Base-by-base conservation (phyloP, 2,113 vertebrate species). In the Aleadryas rufinucha region DNA sequence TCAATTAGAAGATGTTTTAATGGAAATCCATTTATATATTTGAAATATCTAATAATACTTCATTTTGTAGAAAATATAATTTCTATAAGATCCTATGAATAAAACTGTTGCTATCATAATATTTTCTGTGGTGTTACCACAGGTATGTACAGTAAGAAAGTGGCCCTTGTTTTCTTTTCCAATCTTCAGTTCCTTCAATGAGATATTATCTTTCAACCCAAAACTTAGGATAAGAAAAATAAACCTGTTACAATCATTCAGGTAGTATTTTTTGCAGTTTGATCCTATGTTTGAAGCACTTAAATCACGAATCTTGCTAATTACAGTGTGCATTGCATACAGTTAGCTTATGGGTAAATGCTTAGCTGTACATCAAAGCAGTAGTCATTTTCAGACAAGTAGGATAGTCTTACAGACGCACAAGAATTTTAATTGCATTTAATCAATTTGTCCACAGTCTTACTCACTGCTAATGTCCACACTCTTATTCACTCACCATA, bases 351-450 rank as follows among this genome's bases (percentile, higher is more conserved):
- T 13, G 69, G 28, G 44, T 52, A 82, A 79, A 75, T 61, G 61
- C 9, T 91, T 92, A 89, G 16, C 42, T 87, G 26, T 27, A 70
- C 33, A 65, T 74, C 47, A 93, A 87, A 87, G 70, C 17, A 82
- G 21, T 72, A 74, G 66, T 91, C 31, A 24, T 84, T 92, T 89
- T 74, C 59, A 89, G 44, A 66, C 35, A 82, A 72, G 41, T 45
- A 52, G 13, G 17, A 42, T 52, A 81, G 44, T 30, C 41, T 92
- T 76, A 86, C 6, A 93, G 56, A 63, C 80, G 28, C 26, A 66
- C 35, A 65, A 61, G 31, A 33, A 88, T 86, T 95, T 93, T 79
- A 94, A 94, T 92, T 92, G 66, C 81, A 94, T 12, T 85, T 95
- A 87, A 93, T 94, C 53, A 70, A 37, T 95, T 86, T 95, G 49